Evolutionary conservation across 2,797 vertebrate genomes (phyloP), one percentile per base, ranked within the genome.

Genomic region (Aeoliscus strigatus): DNA sequence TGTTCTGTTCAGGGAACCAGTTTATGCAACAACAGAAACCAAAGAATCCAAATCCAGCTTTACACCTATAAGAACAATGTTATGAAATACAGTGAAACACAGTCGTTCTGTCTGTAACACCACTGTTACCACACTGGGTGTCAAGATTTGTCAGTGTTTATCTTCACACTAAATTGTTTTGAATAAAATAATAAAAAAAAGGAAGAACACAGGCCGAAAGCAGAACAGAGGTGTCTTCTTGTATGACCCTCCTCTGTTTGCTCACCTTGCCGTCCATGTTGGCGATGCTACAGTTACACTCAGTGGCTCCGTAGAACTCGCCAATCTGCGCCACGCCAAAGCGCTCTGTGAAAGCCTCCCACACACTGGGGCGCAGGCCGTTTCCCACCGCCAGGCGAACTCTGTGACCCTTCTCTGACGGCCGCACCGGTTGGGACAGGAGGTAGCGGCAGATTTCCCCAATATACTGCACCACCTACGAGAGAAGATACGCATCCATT

Each of bases 261-360:
- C 58, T 50, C 38, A 94, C 93, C 90, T 93, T 96, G 40, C 93
- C 93, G 0, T 96, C 93, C 86, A 96, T 67, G 81, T 97, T 97
- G 58, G 93, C 94, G 0, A 96, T 89, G 83, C 93, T 94, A 56
- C 94, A 97, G 88, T 97, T 97, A 62, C 94, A 97, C 60, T 96
- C 94, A 0, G 94, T 97, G 6, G 94, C 94, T 1, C 94, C 93
- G 1, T 96, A 96, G 83, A 97, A 97, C 82, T 97, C 94, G 2
- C 93, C 93, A 0, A 97, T 88, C 76, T 92, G 91, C 2, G 61
- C 73, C 57, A 95, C 86, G 0, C 73, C 36, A 37, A 97, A 97
- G 21, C 93, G 90, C 16, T 85, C 66, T 0, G 86, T 85, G 70
- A 97, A 97, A 29, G 94, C 91, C 74, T 93, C 89, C 94, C 94